A percentile compares a stretch with the other conserved stretches of the same genome.
Evolutionary conservation across 2,888 invertebrate species (phyloP).

Genomic region (Notodonta dromedarius): DNA sequence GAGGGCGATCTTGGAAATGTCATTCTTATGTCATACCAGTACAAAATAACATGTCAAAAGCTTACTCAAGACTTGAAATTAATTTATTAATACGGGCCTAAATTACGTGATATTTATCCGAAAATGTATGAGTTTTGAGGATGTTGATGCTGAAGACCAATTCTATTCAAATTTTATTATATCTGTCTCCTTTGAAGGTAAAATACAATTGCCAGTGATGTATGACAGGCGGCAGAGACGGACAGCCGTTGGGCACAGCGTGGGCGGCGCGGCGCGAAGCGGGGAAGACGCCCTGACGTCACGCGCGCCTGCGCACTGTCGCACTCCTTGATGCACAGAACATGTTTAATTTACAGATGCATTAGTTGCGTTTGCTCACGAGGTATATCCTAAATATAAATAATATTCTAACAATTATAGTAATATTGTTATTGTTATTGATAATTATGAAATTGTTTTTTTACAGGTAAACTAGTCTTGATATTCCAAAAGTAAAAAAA

Average conservation of each 20-base stretch:
- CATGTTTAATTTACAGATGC: conserved; percentile 47
- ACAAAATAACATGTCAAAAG: no score
- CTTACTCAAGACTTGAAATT: no score
- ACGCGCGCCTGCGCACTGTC: conserved; percentile 69
- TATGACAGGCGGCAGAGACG: conserved; percentile 40
- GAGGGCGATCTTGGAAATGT: no score
- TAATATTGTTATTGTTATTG: no score
- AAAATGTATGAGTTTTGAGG: background rate
- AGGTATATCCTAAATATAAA: no score
- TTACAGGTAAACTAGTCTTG: no score
- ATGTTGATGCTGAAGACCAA: background rate
- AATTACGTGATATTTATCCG: no score
- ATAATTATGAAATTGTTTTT: no score
- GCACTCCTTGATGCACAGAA: conserved; percentile 65
- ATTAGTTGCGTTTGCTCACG: background rate
- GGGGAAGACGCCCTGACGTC: conserved; percentile 72
- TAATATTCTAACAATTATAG: no score
- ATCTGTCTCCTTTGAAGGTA: background rate
- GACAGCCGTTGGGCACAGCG: conserved; percentile 41
- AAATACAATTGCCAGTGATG: conserved; percentile 28
- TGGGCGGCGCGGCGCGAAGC: conserved; percentile 35
- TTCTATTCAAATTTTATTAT: background rate
- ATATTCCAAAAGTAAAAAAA: no score
- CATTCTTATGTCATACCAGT: no score
- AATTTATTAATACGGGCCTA: no score